phyloP scores from a whole-genome alignment of 2,113 vertebrate genomes.

The human (Homo sapiens) region DNA sequence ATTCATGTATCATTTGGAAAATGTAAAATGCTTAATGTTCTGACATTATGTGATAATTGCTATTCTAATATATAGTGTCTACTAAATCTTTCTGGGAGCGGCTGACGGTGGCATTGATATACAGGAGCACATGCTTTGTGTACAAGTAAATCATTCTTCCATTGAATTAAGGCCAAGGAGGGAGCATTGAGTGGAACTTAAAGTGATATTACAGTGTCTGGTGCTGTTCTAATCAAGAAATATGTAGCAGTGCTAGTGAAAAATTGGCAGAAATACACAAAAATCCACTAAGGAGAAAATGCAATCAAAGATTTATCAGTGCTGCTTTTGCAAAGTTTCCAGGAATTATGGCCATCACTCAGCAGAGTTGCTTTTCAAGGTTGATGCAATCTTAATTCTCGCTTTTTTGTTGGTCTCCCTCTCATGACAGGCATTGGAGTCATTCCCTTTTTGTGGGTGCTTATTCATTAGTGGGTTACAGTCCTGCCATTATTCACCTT shows the following conservation, averaged over 20 bases:
- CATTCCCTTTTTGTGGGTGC: background rate
- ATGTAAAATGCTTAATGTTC: conserved; percentile 73
- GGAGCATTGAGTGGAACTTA: conserved; percentile 56
- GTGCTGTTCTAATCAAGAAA: conserved; percentile 68
- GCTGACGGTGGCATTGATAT: conserved; percentile 63
- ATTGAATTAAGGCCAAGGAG: conserved; percentile 74
- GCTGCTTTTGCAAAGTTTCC: conserved; percentile 30
- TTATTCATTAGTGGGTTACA: background rate
- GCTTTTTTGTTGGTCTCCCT: background rate
- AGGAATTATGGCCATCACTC: conserved; percentile 37
- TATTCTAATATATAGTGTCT: conserved; percentile 65
- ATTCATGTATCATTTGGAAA: conserved; percentile 75
- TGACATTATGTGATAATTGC: conserved; percentile 75
- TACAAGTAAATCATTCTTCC: conserved; percentile 69
- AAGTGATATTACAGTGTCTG: conserved; percentile 63
- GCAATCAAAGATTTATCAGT: conserved; percentile 27
- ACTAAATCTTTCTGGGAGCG: conserved; percentile 68
- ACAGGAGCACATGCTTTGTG: conserved; percentile 61
- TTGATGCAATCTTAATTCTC: conserved; percentile 4
- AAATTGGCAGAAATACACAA: conserved; percentile 54
- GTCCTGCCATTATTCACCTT: background rate
- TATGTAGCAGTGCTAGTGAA: conserved; percentile 46
- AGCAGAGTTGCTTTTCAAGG: conserved; percentile 10
- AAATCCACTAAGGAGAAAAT: conserved; percentile 53
- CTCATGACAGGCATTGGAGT: background rate